Conservation (phyloP, 2,888 invertebrate genomes). For the Ptychoptera albimana region DNA sequence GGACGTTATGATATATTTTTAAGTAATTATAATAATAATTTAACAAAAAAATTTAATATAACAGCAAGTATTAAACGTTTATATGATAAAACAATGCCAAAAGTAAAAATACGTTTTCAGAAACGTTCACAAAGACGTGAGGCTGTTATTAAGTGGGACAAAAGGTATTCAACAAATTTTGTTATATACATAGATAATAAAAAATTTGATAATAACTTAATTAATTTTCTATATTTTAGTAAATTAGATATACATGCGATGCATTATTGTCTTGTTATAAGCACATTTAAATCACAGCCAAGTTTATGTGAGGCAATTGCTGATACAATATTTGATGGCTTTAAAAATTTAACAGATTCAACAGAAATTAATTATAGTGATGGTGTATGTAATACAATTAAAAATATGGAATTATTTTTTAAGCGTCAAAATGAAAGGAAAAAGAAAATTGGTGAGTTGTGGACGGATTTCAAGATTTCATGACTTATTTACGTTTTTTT, state of each 20-base stretch:
- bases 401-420: too few species aligned
- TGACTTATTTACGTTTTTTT: constrained; percentile 6
- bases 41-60: too few species aligned
- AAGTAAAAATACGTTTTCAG: constrained; percentile 24
- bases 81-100: not conserved
- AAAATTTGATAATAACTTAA: too few species aligned
- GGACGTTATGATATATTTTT: constrained; percentile 28
- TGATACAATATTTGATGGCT: too few species aligned
- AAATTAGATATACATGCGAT: constrained; percentile 29
- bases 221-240: constrained; percentile 13
- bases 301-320: constrained; percentile 17
- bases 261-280: constrained; percentile 27
- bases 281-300: constrained; percentile 15
- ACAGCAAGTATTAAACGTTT: too few species aligned
- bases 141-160: constrained; percentile 30
- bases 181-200: not conserved
- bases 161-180: constrained; percentile 15
- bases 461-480: not conserved
- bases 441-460: constrained; percentile 18
- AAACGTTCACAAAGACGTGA: constrained; percentile 29
- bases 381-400: too few species aligned
- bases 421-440: constrained; percentile 19
- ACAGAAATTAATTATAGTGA: too few species aligned
- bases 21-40: constrained; percentile 16
- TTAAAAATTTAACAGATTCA: too few species aligned